Evolutionary conservation across 1,140 invertebrate species (phyloP).

Genomic region (Adelges cooleyi): DNA sequence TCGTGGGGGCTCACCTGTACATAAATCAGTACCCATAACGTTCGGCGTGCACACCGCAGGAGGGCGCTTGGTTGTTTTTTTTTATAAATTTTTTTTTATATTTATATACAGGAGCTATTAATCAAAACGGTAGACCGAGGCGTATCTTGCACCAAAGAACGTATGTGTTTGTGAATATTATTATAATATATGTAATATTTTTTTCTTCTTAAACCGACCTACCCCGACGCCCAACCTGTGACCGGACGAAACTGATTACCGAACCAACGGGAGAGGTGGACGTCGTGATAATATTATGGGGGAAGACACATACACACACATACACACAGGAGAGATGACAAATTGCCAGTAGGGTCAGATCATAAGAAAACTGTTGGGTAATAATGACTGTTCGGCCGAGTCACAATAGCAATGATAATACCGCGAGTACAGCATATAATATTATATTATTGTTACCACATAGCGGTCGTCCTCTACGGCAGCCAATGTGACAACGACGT

Average conservation of each 20-base stretch:
- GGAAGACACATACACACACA: no score
- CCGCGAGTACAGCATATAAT: no score
- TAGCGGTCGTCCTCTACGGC: no score
- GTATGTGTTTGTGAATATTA: background rate
- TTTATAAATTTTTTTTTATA: conserved; percentile 19
- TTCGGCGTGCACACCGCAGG: background rate
- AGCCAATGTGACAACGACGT: no score
- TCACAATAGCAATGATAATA: no score
- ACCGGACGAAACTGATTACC: background rate
- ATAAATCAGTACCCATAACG: conserved; percentile 23
- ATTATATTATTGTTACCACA: no score
- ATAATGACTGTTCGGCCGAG: no score
- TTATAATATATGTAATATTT: no score
- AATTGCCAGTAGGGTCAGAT: no score
- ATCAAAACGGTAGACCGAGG: conserved; percentile 6
- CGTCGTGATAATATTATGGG: no score
- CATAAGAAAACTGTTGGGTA: no score
- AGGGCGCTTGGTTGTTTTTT: background rate
- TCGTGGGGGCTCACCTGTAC: background rate
- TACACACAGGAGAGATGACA: no score
- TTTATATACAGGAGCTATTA: conserved; percentile 16
- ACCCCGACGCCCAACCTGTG: background rate
- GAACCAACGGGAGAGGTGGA: background rate
- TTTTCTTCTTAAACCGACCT: conserved; percentile 1
- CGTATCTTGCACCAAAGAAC: conserved; percentile 9